A percentile compares a stretch with the other conserved stretches of the same genome.
Evolutionary conservation across 2,113 vertebrate species (phyloP).

Genomic region (Melanostigma gelatinosum): DNA sequence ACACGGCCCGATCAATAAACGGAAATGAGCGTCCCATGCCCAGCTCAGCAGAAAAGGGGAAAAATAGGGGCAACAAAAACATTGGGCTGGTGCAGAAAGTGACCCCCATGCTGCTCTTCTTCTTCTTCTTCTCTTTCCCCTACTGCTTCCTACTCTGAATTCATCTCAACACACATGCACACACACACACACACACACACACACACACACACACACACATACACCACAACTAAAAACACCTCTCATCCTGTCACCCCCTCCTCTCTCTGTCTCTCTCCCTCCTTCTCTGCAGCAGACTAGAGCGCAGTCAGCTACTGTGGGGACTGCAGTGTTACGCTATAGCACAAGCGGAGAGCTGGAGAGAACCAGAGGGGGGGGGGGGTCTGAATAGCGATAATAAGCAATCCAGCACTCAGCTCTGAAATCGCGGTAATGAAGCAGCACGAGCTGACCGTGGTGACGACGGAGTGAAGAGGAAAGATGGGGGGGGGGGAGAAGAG

Average conservation of each 20-base stretch:
- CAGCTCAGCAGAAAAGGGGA: conserved; percentile 56
- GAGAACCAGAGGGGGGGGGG: conserved; percentile 18
- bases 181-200: background rate
- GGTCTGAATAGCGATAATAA: conserved; percentile 71
- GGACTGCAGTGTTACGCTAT: conserved; percentile 86
- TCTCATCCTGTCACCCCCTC: conserved; percentile 28
- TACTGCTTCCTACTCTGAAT: conserved; percentile 36
- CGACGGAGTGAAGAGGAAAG: background rate
- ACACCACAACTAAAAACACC: conserved; percentile 32
- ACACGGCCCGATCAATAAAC: conserved; percentile 59
- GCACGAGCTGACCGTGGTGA: conserved; percentile 25
- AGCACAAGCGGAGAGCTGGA: conserved; percentile 76
- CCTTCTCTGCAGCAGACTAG: conserved; percentile 80
- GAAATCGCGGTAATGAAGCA: conserved; percentile 72
- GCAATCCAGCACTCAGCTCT: conserved; percentile 70
- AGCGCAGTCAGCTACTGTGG: conserved; percentile 83
- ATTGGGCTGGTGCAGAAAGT: conserved; percentile 33
- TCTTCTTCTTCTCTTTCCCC: conserved; percentile 13
- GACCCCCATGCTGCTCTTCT: conserved; percentile 36
- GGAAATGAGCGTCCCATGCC: conserved; percentile 49
- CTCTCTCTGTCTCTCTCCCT: conserved; percentile 50
- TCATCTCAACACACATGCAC: background rate
- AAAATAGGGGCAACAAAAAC: conserved; percentile 15
- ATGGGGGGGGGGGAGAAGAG: background rate
- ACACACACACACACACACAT: background rate